Conservation (phyloP, 2,888 invertebrate genomes). For the Rhagonycha fulva region DNA sequence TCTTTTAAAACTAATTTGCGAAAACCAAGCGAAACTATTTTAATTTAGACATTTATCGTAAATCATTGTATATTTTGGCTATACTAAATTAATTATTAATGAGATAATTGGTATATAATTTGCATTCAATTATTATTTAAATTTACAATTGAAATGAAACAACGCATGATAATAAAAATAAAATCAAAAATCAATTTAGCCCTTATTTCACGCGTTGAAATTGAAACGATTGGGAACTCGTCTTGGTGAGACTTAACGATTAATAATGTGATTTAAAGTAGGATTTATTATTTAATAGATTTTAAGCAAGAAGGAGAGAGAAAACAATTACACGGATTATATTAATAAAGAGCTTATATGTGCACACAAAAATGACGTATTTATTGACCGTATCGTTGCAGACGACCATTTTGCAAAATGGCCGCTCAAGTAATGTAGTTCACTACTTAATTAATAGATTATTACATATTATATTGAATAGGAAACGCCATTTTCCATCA, state of each 20-base stretch:
- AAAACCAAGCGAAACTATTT: no score
- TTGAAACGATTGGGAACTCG: constrained; percentile 21
- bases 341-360: constrained; percentile 21
- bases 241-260: background rate
- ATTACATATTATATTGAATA: background rate
- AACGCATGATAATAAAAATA: background rate
- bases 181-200: constrained; percentile 33
- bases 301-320: constrained; percentile 4
- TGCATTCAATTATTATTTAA: background rate
- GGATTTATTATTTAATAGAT: constrained; percentile 18
- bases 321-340: constrained; percentile 25
- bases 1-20: no score
- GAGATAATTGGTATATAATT: background rate
- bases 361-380: constrained; percentile 15
- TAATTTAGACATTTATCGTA: background rate
- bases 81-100: background rate
- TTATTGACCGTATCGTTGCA: constrained; percentile 17
- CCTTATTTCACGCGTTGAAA: constrained; percentile 32
- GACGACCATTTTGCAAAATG: constrained; percentile 30
- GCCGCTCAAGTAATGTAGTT: constrained; percentile 24
- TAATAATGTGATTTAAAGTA: constrained; percentile 10
- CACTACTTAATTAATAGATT: constrained; percentile 16
- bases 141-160: background rate
- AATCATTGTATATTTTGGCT: background rate
- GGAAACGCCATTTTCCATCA: background rate